Conservation (phyloP, 1,140 invertebrate species). For the Heterodera schachtii region DNA sequence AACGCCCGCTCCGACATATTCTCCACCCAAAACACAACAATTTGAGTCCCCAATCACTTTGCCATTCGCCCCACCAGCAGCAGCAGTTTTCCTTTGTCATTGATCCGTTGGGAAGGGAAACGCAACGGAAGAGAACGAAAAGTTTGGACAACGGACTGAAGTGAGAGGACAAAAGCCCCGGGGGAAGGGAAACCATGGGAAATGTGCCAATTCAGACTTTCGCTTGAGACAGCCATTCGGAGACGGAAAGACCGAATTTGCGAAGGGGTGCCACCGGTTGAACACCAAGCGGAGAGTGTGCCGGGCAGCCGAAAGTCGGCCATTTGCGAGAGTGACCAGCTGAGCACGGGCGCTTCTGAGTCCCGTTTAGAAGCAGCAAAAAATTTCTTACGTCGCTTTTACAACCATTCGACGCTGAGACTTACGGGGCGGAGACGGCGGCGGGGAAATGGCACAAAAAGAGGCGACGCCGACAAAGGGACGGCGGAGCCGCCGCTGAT, state of each 20-base stretch:
- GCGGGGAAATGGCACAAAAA: slow-evolving; percentile 18
- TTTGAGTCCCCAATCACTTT: not conserved
- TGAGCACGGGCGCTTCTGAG: slow-evolving; percentile 2
- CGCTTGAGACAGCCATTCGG: not conserved
- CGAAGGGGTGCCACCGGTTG: not conserved
- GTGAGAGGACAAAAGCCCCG: slow-evolving; percentile 11
- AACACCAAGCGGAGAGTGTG: not conserved
- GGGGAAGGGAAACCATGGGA: not conserved
- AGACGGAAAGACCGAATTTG: slow-evolving; percentile 7
- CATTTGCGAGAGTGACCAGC: not conserved
- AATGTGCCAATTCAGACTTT: slow-evolving; percentile 12
- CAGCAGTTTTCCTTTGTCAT: slow-evolving; percentile 3
- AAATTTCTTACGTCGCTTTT: slow-evolving; percentile 43
- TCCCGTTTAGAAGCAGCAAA: slow-evolving; percentile 35
- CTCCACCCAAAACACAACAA: not conserved
- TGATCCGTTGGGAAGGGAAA: not conserved
- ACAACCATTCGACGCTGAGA: slow-evolving; percentile 44
- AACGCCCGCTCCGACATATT: not conserved
- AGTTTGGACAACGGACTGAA: slow-evolving; percentile 46
- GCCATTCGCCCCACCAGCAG: not conserved
- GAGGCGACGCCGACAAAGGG: not conserved
- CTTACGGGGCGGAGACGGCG: slow-evolving; percentile 15
- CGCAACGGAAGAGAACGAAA: slow-evolving; percentile 31
- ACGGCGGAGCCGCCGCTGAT: not conserved
- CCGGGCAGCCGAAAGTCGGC: not conserved